These are phyloP conservation scores for Celastrina argiolus DNA, from an alignment of 2,888 invertebrate species.

Conservation along the genomic window DNA sequence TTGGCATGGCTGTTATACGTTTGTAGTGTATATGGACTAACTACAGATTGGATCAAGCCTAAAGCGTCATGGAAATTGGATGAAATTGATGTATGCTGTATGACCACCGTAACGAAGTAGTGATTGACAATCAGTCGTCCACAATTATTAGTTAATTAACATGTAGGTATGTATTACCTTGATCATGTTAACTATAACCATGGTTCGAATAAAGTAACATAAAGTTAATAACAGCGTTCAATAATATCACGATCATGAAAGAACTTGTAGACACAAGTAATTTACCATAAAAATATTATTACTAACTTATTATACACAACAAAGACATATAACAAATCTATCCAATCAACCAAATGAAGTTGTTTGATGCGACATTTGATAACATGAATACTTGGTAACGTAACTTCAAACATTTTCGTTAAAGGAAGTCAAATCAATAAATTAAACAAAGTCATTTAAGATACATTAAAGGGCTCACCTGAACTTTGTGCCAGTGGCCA, in stretches of 20 bases:
- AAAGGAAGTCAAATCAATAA: constrained; percentile 22
- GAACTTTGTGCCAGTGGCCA: constrained; percentile 95
- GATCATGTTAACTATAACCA: background rate
- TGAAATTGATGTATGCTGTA: too few relatives aligned
- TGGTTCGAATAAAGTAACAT: background rate
- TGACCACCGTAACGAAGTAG: background rate
- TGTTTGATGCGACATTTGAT: background rate
- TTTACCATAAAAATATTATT: background rate
- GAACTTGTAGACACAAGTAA: background rate
- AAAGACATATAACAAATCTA: background rate
- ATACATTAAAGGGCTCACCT: constrained; percentile 67
- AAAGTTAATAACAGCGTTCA: background rate
- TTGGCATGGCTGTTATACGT: too few relatives aligned
- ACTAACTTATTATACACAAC: background rate
- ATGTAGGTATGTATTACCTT: background rate
- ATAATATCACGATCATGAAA: background rate
- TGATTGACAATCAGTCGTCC: background rate
- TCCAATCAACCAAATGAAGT: constrained; percentile 2
- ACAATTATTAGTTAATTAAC: background rate
- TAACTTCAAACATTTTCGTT: constrained; percentile 1
- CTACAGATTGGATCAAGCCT: too few relatives aligned
- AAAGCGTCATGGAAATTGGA: too few relatives aligned
- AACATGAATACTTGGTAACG: background rate
- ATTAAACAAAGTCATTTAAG: constrained; percentile 24
- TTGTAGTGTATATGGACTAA: too few relatives aligned